Conservation (phyloP, 2,888 invertebrate species). For the Dicyrtomina minuta region DNA sequence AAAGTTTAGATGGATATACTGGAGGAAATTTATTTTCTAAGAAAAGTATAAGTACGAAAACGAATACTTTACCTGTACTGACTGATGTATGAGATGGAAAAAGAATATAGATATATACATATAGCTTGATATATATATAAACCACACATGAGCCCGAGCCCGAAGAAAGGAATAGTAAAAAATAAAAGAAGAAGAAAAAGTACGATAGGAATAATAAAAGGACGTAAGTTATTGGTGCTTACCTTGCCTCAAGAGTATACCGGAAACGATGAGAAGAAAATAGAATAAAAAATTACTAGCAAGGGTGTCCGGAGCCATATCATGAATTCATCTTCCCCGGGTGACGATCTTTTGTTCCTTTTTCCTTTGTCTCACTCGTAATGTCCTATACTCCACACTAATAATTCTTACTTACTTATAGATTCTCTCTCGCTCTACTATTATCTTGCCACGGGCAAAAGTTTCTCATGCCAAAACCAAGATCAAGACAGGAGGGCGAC, state of each 20-base stretch:
- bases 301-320: slow-evolving; percentile 53
- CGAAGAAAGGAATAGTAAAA: too few species aligned
- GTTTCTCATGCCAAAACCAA: neutral
- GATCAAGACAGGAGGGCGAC: neutral
- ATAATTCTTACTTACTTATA: neutral
- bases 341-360: slow-evolving; percentile 3
- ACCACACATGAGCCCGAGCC: too few species aligned
- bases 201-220: too few species aligned
- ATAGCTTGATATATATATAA: too few species aligned
- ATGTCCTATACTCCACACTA: neutral
- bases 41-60: too few species aligned
- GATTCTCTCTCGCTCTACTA: neutral
- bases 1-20: too few species aligned
- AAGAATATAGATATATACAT: too few species aligned
- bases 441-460: neutral
- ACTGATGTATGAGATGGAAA: too few species aligned
- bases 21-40: too few species aligned
- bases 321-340: slow-evolving; percentile 41
- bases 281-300: slow-evolving; percentile 54
- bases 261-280: slow-evolving; percentile 54
- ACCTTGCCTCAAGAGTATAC: slow-evolving; percentile 53
- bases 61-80: too few species aligned
- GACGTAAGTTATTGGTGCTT: slow-evolving; percentile 26
- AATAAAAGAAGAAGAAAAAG: too few species aligned
- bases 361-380: neutral